Percentiles rank a stretch among this genome's conserved stretches.
Conservation (phyloP, 2,888 invertebrate species). For the Apodemia mormo region DNA sequence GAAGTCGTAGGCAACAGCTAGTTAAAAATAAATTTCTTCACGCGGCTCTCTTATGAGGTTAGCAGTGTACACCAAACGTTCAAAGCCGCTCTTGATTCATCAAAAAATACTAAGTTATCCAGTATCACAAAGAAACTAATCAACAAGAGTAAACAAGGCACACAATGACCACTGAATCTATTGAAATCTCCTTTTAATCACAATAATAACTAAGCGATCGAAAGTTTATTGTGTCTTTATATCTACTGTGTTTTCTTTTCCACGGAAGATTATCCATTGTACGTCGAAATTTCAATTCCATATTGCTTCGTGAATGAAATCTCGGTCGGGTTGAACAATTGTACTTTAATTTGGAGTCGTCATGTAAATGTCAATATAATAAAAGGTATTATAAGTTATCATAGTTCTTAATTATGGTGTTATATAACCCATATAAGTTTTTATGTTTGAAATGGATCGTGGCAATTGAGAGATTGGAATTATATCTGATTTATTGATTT, state of each 20-base stretch:
- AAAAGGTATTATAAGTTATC: background rate
- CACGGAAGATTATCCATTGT: constrained; percentile 45
- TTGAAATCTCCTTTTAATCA: constrained; percentile 3
- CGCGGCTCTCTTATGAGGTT: no score
- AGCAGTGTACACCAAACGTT: no score
- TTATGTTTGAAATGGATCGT: no score
- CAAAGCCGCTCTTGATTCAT: no score
- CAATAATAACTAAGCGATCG: constrained; percentile 33
- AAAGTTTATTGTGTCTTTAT: constrained; percentile 28
- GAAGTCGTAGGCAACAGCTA: no score
- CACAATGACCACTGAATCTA: background rate
- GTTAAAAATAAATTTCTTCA: no score
- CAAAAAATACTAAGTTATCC: no score
- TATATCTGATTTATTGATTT: background rate
- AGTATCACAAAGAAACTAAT: background rate
- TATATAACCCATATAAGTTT: background rate
- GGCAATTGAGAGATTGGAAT: background rate
- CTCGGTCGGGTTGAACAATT: constrained; percentile 32
- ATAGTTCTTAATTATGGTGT: background rate
- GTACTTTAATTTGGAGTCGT: constrained; percentile 16
- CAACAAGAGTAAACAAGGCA: constrained; percentile 15
- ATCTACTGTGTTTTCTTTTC: constrained; percentile 36
- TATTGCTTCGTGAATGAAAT: constrained; percentile 27
- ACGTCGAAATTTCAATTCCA: constrained; percentile 45
- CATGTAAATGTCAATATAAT: constrained; percentile 28